Evolutionary conservation across 2,797 vertebrate genomes (phyloP).

Genomic region (Chiroxiphia lanceolata): DNA sequence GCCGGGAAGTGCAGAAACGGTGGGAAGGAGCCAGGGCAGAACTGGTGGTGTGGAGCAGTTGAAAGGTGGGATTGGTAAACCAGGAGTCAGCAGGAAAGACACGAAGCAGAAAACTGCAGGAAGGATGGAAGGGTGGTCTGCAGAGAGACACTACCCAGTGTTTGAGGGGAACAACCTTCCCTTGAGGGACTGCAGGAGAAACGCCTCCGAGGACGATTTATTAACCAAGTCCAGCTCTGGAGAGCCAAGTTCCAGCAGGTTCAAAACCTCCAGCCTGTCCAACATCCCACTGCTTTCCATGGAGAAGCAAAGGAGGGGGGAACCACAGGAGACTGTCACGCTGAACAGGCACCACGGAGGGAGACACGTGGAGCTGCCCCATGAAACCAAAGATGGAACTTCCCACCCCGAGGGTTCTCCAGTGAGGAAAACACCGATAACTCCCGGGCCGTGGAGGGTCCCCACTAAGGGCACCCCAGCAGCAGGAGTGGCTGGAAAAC

Average conservation of each 20-base stretch:
- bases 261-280: conserved; percentile 56
- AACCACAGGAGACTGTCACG: conserved; percentile 48
- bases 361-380: conserved; percentile 55
- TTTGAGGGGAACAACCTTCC: background rate
- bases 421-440: conserved; percentile 83
- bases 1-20: conserved; percentile 45
- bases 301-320: conserved; percentile 62
- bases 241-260: conserved; percentile 49
- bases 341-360: conserved; percentile 56
- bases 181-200: conserved; percentile 68
- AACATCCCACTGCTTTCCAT: conserved; percentile 20
- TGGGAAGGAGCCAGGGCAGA: conserved; percentile 40
- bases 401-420: conserved; percentile 67
- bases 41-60: background rate
- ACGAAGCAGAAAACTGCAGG: conserved; percentile 63
- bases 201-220: conserved; percentile 47
- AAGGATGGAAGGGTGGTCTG: conserved; percentile 55
- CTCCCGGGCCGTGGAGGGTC: conserved; percentile 95
- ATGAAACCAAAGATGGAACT: conserved; percentile 72
- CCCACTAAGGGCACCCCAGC: conserved; percentile 81
- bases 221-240: conserved; percentile 29
- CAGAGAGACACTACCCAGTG: background rate
- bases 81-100: conserved; percentile 43
- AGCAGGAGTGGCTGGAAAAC: conserved; percentile 44
- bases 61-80: conserved; percentile 63